These are phyloP conservation scores for Drosophila yakuba DNA, from an alignment of 1,140 invertebrate species.

Conservation along the genomic window DNA sequence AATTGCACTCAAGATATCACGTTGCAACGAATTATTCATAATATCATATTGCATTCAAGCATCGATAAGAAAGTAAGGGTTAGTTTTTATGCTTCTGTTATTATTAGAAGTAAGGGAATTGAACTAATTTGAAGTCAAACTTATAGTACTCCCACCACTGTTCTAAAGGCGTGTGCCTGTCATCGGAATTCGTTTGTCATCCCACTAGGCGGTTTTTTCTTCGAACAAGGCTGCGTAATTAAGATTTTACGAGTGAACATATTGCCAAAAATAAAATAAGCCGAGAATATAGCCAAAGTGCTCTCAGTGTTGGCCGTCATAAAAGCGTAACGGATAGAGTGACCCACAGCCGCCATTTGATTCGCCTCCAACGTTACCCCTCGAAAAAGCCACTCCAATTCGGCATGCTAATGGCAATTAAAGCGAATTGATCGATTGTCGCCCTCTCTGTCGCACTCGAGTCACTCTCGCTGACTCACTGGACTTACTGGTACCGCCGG, in stretches of 20 bases:
- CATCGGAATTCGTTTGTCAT: slow-evolving; percentile 36
- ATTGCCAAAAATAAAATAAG: slow-evolving; percentile 34
- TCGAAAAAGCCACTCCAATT: slow-evolving; percentile 38
- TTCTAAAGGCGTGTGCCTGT: slow-evolving; percentile 25
- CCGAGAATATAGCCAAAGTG: slow-evolving; percentile 26
- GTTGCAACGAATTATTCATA: not conserved
- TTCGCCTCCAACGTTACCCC: slow-evolving; percentile 3
- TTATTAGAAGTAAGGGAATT: too few species aligned
- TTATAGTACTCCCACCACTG: slow-evolving; percentile 10
- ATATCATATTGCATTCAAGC: too few species aligned
- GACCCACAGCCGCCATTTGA: slow-evolving; percentile 53
- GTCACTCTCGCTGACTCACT: slow-evolving; percentile 54
- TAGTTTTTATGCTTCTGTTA: too few species aligned
- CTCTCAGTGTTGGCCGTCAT: slow-evolving; percentile 48
- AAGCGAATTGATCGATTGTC: slow-evolving; percentile 75
- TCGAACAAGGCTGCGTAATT: slow-evolving; percentile 46
- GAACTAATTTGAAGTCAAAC: too few species aligned
- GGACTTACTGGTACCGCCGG: slow-evolving; percentile 2
- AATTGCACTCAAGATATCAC: not conserved
- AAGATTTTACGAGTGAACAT: slow-evolving; percentile 50
- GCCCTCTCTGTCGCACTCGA: slow-evolving; percentile 48
- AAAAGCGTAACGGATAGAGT: slow-evolving; percentile 51
- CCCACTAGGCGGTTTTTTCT: slow-evolving; percentile 7
- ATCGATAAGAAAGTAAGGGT: too few species aligned
- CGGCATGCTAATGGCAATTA: slow-evolving; percentile 76